A percentile compares a stretch with the other conserved stretches of the same genome.
These are phyloP conservation scores for Microchrysa polita DNA, from an alignment of 2,888 invertebrate species.

Conservation along the genomic window DNA sequence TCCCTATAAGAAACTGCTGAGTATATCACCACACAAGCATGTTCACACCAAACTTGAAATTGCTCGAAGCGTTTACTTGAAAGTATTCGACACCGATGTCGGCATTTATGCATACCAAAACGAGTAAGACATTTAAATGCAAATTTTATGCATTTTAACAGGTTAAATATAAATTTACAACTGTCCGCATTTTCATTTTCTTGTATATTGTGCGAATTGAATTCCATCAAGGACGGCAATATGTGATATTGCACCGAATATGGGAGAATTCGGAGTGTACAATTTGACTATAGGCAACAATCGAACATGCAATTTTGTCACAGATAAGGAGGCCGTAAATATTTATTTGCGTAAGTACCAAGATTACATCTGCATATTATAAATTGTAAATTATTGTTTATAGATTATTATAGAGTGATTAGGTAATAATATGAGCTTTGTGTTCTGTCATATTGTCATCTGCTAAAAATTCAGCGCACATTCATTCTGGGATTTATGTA, in stretches of 20 bases:
- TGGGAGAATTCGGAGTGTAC: conserved; percentile 80
- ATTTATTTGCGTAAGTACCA: conserved; percentile 74
- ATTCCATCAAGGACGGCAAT: conserved; percentile 66
- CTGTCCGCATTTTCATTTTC: background rate
- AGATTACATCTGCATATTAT: background rate
- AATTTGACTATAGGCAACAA: conserved; percentile 67
- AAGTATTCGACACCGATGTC: conserved; percentile 67
- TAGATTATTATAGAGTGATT: no score
- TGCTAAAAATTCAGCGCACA: no score
- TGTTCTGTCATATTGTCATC: no score
- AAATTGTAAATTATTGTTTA: no score
- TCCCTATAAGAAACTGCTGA: conserved; percentile 69
- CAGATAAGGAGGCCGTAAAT: conserved; percentile 73
- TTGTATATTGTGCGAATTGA: conserved; percentile 14
- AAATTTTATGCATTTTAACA: background rate
- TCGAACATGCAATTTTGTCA: conserved; percentile 67
- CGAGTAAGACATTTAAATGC: conserved; percentile 55
- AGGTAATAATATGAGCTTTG: no score
- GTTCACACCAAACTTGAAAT: conserved; percentile 66
- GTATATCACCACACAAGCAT: conserved; percentile 58
- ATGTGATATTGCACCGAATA: conserved; percentile 69
- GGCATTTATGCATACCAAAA: conserved; percentile 65
- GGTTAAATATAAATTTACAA: background rate
- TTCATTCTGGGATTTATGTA: no score
- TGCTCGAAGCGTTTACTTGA: conserved; percentile 67